Evolutionary conservation across 37 sponge, comb jelly and placozoan genomes (phyloP).

Genomic region (Amphimedon queenslandica): DNA sequence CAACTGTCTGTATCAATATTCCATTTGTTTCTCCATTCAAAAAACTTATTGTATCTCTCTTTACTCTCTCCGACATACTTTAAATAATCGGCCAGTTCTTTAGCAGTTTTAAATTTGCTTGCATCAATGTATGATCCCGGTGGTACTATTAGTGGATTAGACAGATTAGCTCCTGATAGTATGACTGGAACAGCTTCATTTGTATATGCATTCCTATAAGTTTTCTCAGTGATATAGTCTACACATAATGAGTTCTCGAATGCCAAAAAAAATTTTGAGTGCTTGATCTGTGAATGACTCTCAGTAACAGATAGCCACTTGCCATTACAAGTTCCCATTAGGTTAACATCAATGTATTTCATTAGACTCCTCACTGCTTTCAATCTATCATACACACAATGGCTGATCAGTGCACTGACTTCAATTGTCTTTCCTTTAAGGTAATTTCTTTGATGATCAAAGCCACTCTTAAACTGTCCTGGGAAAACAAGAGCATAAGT

Average conservation of each 20-base stretch:
- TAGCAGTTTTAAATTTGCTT: neutral
- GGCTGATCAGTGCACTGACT: neutral
- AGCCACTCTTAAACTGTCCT: neutral
- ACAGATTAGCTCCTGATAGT: neutral
- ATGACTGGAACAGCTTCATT: conserved; percentile 11
- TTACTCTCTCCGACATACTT: conserved; percentile 5
- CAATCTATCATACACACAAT: neutral
- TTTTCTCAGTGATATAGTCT: conserved; percentile 21
- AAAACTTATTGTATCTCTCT: conserved; percentile 3
- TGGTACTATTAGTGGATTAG: neutral
- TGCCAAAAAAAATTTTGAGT: conserved; percentile 4
- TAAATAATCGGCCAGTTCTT: conserved; percentile 8
- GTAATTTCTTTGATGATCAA: neutral
- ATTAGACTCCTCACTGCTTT: neutral
- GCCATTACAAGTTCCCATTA: neutral
- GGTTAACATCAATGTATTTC: neutral
- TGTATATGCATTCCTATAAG: neutral
- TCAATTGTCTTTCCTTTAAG: neutral
- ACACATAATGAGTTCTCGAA: conserved; percentile 9
- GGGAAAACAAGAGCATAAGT: neutral
- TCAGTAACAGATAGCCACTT: neutral
- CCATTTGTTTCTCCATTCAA: neutral
- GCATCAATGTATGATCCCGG: conserved; percentile 14
- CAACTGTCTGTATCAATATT: neutral
- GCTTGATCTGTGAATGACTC: neutral